phyloP scores from a whole-genome alignment of 2,113 vertebrate genomes.

The Grammomys surdaster region DNA sequence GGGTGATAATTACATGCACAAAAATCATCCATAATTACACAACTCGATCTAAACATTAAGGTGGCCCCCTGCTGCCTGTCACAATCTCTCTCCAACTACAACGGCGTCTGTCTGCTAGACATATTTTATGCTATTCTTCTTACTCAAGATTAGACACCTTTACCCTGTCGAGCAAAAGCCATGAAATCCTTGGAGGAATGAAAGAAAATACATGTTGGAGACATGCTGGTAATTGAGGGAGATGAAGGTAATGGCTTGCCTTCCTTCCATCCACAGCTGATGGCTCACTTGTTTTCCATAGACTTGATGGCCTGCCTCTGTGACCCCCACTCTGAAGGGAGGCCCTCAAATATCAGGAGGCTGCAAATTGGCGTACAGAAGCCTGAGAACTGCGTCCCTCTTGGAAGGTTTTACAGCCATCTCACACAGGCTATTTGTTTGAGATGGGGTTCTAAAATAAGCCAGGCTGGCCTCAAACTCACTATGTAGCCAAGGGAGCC shows the following conservation, averaged over 20 bases:
- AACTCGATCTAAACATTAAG: not conserved
- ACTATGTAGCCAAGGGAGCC: not conserved
- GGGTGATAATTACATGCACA: not conserved
- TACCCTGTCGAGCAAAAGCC: not conserved
- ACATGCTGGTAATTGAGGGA: not conserved
- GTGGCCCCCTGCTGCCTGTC: not conserved
- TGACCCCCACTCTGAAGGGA: not conserved
- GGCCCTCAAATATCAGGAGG: accelerated
- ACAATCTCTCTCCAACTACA: not conserved
- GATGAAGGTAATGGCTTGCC: not conserved
- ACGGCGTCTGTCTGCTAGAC: accelerated
- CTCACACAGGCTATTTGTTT: not conserved
- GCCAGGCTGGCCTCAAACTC: not conserved
- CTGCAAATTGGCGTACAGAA: not conserved
- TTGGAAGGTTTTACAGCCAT: not conserved
- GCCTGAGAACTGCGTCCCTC: not conserved
- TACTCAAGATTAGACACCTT: not conserved
- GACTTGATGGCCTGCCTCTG: not conserved
- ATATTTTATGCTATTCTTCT: not conserved
- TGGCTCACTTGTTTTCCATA: accelerated
- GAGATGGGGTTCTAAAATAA: not conserved
- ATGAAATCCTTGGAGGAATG: not conserved
- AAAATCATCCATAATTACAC: not conserved
- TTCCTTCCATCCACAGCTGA: no score
- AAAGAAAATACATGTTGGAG: not conserved